These are phyloP conservation scores for Tachina grossa DNA, from an alignment of 2,888 invertebrate genomes.

Conservation along the genomic window DNA sequence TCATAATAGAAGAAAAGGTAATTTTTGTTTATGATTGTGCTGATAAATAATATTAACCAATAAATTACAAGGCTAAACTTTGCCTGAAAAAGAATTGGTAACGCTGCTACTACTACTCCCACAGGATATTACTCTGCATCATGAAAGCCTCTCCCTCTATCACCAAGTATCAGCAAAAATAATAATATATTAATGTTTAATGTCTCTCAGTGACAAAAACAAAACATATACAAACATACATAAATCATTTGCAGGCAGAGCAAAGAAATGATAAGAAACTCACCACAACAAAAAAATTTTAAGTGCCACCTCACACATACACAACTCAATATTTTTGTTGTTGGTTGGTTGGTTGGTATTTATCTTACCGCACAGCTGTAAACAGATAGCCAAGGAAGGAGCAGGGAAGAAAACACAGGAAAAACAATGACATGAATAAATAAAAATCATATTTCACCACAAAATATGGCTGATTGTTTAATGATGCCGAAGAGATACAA, in stretches of 20 bases:
- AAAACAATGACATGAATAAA: constrained; percentile 19
- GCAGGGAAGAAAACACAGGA: not conserved
- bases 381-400: not conserved
- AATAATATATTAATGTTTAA: constrained; percentile 19
- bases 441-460: constrained; percentile 33
- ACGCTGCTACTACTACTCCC: too few species aligned
- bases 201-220: constrained; percentile 23
- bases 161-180: not conserved
- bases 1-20: too few species aligned
- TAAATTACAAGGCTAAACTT: too few species aligned
- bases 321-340: constrained; percentile 20
- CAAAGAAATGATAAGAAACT: not conserved
- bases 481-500: not conserved
- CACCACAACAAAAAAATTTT: constrained; percentile 10
- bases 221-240: constrained; percentile 28
- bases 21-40: too few species aligned
- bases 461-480: constrained; percentile 31
- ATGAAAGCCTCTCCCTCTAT: not conserved
- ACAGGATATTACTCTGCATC: not conserved
- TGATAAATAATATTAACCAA: too few species aligned
- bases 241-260: constrained; percentile 47
- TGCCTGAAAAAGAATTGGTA: too few species aligned
- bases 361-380: constrained; percentile 18
- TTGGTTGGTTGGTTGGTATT: too few species aligned
- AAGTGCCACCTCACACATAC: constrained; percentile 30